Conservation (phyloP, 2,888 invertebrate species). For the Temnothorax unifasciatus region DNA sequence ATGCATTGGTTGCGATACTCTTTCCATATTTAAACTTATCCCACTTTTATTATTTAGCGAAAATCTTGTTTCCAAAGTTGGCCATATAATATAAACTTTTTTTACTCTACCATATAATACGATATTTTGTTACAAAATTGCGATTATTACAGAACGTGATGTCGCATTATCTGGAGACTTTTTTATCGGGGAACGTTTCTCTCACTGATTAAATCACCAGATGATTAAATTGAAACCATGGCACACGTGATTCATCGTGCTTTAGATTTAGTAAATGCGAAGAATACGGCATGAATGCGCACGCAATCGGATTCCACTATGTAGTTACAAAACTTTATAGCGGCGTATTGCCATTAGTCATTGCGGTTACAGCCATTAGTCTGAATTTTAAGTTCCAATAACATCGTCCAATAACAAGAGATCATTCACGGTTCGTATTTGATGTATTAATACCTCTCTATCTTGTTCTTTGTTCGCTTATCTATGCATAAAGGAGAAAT, state of each 20-base stretch:
- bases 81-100: background rate
- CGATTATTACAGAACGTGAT: background rate
- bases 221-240: conserved; percentile 71
- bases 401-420: background rate
- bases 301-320: conserved; percentile 52
- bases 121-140: conserved; percentile 9
- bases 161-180: conserved; percentile 44
- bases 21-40: background rate
- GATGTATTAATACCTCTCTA: conserved; percentile 6
- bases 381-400: conserved; percentile 49
- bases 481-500: background rate
- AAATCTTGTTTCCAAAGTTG: background rate
- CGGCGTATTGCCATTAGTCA: conserved; percentile 41
- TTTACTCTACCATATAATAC: background rate
- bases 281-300: conserved; percentile 20
- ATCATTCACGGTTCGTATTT: conserved; percentile 35
- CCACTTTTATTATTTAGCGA: background rate
- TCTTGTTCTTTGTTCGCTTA: conserved; percentile 5
- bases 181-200: conserved; percentile 17
- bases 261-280: conserved; percentile 52
- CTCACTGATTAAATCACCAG: conserved; percentile 61
- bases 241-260: conserved; percentile 65
- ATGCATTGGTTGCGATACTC: background rate
- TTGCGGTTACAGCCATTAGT: conserved; percentile 45
- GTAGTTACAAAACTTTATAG: conserved; percentile 44